A percentile compares a stretch with the other conserved stretches of the same genome.
Evolutionary conservation across 2,797 vertebrate species (phyloP).

Genomic region (Pipistrellus pipistrellus): DNA sequence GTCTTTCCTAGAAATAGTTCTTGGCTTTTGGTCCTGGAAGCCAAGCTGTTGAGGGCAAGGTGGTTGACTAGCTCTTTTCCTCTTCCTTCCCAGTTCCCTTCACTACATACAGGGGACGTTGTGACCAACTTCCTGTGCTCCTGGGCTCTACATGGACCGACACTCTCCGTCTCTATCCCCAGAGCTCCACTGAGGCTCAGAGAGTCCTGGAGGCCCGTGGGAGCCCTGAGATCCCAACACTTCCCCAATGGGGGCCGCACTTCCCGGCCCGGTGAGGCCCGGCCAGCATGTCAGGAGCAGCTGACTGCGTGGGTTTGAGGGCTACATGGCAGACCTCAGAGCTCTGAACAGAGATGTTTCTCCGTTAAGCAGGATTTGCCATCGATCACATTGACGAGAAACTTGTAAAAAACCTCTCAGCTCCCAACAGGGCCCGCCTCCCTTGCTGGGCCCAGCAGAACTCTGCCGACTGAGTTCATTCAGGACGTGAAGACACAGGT

Average conservation of each 20-base stretch:
- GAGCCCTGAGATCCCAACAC: not conserved
- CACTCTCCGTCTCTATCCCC: not conserved
- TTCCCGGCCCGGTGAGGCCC: not conserved
- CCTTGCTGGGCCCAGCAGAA: constrained; percentile 2
- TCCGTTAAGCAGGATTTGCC: not conserved
- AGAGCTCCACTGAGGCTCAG: not conserved
- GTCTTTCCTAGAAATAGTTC: not conserved
- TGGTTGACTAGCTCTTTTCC: constrained; percentile 38
- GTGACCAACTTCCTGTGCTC: not conserved
- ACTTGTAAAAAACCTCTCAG: not conserved
- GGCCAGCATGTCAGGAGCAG: not conserved
- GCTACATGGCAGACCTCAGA: not conserved
- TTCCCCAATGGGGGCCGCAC: constrained; percentile 9
- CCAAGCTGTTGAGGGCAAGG: not conserved
- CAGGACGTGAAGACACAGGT: constrained; percentile 4
- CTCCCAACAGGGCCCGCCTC: not conserved
- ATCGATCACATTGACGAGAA: not conserved
- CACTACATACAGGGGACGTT: not conserved
- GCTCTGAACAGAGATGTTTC: not conserved
- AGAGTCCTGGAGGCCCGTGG: not conserved
- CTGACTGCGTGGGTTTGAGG: constrained; percentile 37
- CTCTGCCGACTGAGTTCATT: constrained; percentile 52
- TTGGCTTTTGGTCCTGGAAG: not conserved
- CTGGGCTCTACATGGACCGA: not conserved
- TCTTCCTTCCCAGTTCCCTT: constrained; percentile 19